Conservation (phyloP, 2,797 vertebrate species). For the Enteromius afrohamiltoni region DNA sequence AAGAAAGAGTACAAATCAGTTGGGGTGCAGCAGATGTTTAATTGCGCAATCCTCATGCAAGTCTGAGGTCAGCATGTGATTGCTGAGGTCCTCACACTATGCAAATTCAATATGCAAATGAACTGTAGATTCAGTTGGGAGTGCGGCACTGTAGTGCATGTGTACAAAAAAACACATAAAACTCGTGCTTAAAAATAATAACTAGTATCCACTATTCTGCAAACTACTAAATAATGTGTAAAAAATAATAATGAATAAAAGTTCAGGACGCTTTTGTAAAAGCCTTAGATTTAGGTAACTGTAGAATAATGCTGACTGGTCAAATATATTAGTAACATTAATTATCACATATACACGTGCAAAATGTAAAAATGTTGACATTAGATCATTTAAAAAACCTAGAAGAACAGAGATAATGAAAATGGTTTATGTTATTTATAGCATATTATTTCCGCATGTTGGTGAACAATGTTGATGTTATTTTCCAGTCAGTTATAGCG, state of each 20-base stretch:
- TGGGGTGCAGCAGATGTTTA: neutral
- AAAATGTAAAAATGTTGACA: neutral
- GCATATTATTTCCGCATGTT: neutral
- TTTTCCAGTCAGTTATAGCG: neutral
- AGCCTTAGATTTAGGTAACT: neutral
- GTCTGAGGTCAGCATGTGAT: neutral
- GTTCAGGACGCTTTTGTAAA: neutral
- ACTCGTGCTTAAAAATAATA: neutral
- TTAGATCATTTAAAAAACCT: neutral
- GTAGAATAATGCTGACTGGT: neutral
- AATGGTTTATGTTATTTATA: neutral
- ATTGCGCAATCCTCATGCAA: conserved; percentile 9
- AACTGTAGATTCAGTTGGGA: neutral
- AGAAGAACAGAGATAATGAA: neutral
- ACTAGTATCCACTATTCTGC: neutral
- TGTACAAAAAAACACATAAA: neutral
- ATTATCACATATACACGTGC: neutral
- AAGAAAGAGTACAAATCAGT: neutral
- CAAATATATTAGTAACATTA: neutral
- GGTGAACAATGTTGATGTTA: neutral
- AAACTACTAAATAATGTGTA: no score
- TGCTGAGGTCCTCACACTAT: neutral
- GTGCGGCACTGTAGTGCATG: neutral
- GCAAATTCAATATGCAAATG: conserved; percentile 18
- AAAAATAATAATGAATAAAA: no score